Evolutionary conservation across 2,888 invertebrate species (phyloP).

Genomic region (Stenolophus ochropezus): DNA sequence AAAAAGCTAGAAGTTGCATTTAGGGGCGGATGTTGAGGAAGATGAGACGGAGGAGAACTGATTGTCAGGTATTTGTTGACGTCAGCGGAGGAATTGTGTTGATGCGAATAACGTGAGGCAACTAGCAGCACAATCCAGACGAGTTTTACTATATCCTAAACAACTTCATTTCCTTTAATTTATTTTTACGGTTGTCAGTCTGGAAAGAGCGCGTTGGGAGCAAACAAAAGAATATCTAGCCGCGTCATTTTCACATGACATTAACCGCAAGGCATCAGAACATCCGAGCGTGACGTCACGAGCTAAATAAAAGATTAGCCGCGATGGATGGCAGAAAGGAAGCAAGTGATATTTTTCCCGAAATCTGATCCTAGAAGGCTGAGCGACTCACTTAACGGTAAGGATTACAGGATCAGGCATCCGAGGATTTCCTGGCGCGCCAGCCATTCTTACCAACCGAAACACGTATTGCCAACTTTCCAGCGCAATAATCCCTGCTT

Average conservation of each 20-base stretch:
- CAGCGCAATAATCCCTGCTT: conserved; percentile 55
- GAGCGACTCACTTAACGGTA: conserved; percentile 58
- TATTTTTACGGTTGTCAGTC: conserved; percentile 34
- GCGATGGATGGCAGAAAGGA: conserved; percentile 50
- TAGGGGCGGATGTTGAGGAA: not conserved
- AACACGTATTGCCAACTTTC: conserved; percentile 59
- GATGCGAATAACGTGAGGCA: conserved; percentile 28
- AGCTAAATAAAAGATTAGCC: conserved; percentile 53
- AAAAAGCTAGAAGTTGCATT: too few relatives aligned
- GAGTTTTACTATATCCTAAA: conserved; percentile 34
- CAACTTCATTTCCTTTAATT: conserved; percentile 41
- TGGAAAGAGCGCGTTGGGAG: conserved; percentile 1
- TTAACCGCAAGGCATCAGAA: conserved; percentile 41
- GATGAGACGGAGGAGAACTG: not conserved
- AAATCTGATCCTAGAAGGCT: conserved; percentile 46
- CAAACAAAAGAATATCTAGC: conserved; percentile 21
- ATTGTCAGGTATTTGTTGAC: conserved; percentile 18
- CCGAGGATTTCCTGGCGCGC: conserved; percentile 42
- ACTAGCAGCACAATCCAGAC: conserved; percentile 14
- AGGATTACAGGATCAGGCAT: conserved; percentile 58
- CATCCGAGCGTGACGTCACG: conserved; percentile 14
- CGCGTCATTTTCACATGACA: conserved; percentile 38
- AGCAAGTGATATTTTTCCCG: conserved; percentile 51
- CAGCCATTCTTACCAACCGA: conserved; percentile 53
- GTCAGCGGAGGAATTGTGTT: conserved; percentile 7